Conservation (phyloP, 2,113 vertebrate genomes). For the Ameiurus melas region DNA sequence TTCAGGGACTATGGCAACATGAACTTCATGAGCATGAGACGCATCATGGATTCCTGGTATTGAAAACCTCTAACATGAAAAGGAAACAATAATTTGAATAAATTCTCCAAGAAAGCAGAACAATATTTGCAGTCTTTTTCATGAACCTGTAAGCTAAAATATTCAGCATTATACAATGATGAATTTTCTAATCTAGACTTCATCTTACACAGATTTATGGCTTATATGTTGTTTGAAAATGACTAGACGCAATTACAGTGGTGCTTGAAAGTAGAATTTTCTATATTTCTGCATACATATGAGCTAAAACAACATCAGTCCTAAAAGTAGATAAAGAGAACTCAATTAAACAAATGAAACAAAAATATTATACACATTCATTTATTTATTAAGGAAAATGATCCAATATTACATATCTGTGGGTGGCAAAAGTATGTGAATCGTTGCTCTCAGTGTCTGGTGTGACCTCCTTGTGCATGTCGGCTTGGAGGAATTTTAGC, state of each 20-base stretch:
- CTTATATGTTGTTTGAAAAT: neutral
- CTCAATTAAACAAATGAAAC: too few relatives aligned
- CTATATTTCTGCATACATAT: too few relatives aligned
- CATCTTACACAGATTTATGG: neutral
- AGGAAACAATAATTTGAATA: conserved; percentile 13
- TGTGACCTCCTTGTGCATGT: too few relatives aligned
- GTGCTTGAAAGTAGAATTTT: too few relatives aligned
- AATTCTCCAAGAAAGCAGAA: neutral
- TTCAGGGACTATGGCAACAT: conserved; percentile 41
- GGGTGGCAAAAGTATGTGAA: too few relatives aligned
- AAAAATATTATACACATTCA: too few relatives aligned
- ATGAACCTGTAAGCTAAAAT: neutral
- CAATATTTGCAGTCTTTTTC: neutral
- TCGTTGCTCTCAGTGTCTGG: too few relatives aligned
- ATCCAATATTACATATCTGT: too few relatives aligned
- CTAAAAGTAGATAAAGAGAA: too few relatives aligned
- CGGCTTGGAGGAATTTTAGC: too few relatives aligned
- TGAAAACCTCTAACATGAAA: neutral
- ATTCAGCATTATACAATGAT: neutral
- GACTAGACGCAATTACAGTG: neutral
- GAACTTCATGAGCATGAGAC: conserved; percentile 27
- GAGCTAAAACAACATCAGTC: too few relatives aligned
- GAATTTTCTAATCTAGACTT: neutral
- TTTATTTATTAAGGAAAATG: too few relatives aligned
- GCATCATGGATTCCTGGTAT: conserved; percentile 1